Evolutionary conservation across 2,113 vertebrate genomes (phyloP).

Genomic region (Notiomystis cincta): DNA sequence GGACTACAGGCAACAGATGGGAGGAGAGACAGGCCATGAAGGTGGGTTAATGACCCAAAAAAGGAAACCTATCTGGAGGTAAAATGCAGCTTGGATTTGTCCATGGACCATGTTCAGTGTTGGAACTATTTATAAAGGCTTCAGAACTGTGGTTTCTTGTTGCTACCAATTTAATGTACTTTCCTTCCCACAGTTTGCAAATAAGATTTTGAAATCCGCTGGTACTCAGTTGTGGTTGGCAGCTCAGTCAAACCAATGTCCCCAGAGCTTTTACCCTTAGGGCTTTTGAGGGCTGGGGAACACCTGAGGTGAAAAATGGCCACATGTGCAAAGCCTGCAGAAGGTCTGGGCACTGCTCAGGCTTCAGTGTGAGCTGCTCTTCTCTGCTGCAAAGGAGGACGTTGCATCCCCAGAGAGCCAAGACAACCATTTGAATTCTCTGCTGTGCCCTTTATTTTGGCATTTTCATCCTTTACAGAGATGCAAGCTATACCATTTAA

Average conservation of each 20-base stretch:
- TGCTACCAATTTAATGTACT: neutral
- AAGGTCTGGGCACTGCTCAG: neutral
- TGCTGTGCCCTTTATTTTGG: neutral
- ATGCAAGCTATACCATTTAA: neutral
- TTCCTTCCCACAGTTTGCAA: neutral
- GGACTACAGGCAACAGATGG: neutral
- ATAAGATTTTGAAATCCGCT: neutral
- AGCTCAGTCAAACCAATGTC: neutral
- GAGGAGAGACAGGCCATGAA: neutral
- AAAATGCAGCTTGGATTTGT: neutral
- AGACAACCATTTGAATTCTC: neutral
- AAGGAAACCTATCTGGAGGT: neutral
- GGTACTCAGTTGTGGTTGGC: rapidly evolving
- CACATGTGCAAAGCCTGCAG: rapidly evolving
- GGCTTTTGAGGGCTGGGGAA: neutral
- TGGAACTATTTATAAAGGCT: neutral
- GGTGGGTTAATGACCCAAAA: neutral
- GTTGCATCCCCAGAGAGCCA: neutral
- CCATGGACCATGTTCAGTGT: neutral
- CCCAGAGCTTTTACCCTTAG: neutral
- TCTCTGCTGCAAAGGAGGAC: neutral
- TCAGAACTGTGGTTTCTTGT: neutral
- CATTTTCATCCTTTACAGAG: neutral
- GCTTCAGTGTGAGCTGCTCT: neutral
- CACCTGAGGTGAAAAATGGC: neutral